Percentiles rank a stretch among this genome's conserved stretches.
Evolutionary conservation across 2,888 invertebrate genomes (phyloP).

Genomic region (Stenolophus ochropezus): DNA sequence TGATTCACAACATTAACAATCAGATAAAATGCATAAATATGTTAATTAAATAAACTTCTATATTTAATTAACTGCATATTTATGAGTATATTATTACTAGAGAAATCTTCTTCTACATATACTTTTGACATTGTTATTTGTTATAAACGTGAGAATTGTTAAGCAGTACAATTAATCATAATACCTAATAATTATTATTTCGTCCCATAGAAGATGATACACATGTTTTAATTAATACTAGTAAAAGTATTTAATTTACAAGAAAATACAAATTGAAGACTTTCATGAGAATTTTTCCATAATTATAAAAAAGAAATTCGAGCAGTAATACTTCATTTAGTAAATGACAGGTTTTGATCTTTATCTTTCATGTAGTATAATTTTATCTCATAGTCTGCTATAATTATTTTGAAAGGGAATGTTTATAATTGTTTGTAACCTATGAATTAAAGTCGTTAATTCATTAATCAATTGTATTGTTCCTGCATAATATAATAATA

Average conservation of each 20-base stretch:
- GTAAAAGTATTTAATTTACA: conserved; percentile 2
- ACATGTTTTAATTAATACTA: background rate
- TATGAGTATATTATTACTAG: background rate
- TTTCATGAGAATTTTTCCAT: conserved; percentile 2
- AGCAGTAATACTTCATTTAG: background rate
- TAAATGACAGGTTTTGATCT: background rate
- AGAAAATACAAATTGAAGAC: background rate
- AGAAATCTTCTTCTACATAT: background rate
- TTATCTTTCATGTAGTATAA: background rate
- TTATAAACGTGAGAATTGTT: background rate
- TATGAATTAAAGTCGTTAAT: no score
- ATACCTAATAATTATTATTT: conserved; percentile 11
- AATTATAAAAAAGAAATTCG: background rate
- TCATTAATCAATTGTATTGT: no score
- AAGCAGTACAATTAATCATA: background rate
- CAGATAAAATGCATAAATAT: no score
- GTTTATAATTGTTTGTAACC: no score
- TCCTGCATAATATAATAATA: no score
- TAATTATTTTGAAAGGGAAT: no score
- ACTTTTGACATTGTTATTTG: background rate
- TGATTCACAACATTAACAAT: background rate
- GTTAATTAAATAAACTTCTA: no score
- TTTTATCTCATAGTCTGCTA: background rate
- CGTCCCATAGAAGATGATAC: conserved; percentile 19
- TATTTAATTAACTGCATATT: no score